Evolutionary conservation across 2,888 invertebrate genomes (phyloP), one percentile per base, ranked within the genome.

Genomic region (Parnassius smintheus): DNA sequence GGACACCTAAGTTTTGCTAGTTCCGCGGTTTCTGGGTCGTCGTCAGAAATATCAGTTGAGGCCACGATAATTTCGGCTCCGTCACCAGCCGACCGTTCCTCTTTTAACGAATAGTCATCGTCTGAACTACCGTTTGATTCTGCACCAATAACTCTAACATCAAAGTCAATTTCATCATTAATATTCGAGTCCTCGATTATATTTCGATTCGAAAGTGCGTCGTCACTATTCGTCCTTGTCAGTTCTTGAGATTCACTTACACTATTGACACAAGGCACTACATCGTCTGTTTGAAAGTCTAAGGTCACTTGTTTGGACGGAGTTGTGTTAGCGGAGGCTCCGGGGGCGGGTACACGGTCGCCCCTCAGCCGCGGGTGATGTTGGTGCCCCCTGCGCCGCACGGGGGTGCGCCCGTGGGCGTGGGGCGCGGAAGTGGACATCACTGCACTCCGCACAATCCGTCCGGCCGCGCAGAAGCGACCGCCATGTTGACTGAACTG

Each of bases 1-100:
- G 97, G 95, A 87, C 98, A 98, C 72, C 98, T 93, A 66, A 98
- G 92, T 80, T 95, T 95, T 11, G 97, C 95, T 73, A 97, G 93
- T 83, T 97, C 97, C 64, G 94, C 96, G 11, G 95, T 93, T 83
- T 96, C 96, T 50, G 94, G 95, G 81, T 96, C 96, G 73, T 96
- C 95, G 79, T 95, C 95, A 55, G 85, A 81, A 73, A 81, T 78
- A 71, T 91, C 90, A 58, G 84, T 81, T 61, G 78, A 69, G 59
- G 77, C 71, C 69, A 78, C 77, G 63, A 80, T 75, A 66, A 83
- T 80, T 75, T 92, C 92, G 51, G 88, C 90, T n/a, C 91, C 91
- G 70, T 90, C 87, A 65, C 84, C 92, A 62, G 89, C 86, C 60
- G 86, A 86, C 62, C 88, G 82, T 76, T 86, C 90, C 72, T 91